These are phyloP conservation scores for Megamerina dolium DNA, from an alignment of 2,888 invertebrate genomes.

Conservation along the genomic window DNA sequence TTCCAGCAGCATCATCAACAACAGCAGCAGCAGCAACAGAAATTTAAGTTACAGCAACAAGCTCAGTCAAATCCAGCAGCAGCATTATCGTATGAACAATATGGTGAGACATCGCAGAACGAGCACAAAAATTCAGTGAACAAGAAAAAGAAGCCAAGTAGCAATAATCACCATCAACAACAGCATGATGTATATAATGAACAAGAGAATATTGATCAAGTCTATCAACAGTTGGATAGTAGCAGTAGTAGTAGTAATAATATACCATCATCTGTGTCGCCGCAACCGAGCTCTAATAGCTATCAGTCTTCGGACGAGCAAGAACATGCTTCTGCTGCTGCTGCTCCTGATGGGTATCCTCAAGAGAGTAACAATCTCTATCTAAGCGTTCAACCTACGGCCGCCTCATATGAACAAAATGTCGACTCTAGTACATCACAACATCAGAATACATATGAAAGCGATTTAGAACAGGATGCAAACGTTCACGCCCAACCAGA, in stretches of 20 bases:
- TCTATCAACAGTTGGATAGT: slow-evolving; percentile 34
- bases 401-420: too few relatives aligned
- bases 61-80: slow-evolving; percentile 26
- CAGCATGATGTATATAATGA: slow-evolving; percentile 24
- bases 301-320: slow-evolving; percentile 7
- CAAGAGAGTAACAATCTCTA: slow-evolving; percentile 3
- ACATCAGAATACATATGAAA: too few relatives aligned
- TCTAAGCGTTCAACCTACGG: neutral
- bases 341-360: neutral
- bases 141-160: neutral
- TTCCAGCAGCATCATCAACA: slow-evolving; percentile 34
- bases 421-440: too few relatives aligned
- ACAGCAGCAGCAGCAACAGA: slow-evolving; percentile 30
- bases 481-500: too few relatives aligned
- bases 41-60: too few relatives aligned
- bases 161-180: slow-evolving; percentile 2
- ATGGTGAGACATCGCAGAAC: slow-evolving; percentile 26
- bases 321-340: too few relatives aligned
- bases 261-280: too few relatives aligned
- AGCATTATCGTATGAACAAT: slow-evolving; percentile 31
- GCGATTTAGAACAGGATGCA: too few relatives aligned
- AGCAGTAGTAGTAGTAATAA: slow-evolving; percentile 15
- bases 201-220: slow-evolving; percentile 33
- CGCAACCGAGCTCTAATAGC: slow-evolving; percentile 11
- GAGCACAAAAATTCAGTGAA: slow-evolving; percentile 22